These are phyloP conservation scores for Ditula angustiorana DNA, from an alignment of 2,888 invertebrate genomes.

Conservation along the genomic window DNA sequence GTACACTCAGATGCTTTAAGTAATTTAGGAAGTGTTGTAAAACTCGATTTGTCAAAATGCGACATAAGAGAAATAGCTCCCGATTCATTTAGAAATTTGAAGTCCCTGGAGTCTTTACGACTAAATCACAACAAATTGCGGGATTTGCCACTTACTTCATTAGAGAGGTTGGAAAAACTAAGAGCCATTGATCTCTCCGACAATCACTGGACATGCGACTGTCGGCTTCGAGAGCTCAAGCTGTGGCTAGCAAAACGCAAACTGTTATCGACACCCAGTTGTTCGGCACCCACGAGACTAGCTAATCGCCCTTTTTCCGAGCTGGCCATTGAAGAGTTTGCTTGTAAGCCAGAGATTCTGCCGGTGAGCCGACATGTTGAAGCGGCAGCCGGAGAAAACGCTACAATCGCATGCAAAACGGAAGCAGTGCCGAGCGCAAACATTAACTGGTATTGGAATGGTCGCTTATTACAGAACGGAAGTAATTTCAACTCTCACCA, in stretches of 20 bases:
- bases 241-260: constrained; percentile 92
- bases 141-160: constrained; percentile 89
- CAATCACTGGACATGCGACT: constrained; percentile 96
- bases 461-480: constrained; percentile 90
- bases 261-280: constrained; percentile 91
- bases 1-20: constrained; percentile 91
- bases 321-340: constrained; percentile 92
- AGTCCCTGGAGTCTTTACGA: constrained; percentile 91
- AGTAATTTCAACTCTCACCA: constrained; percentile 92
- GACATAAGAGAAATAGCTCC: constrained; percentile 92
- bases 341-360: constrained; percentile 93
- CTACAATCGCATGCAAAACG: constrained; percentile 92
- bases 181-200: constrained; percentile 94
- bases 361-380: constrained; percentile 91
- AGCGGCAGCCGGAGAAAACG: constrained; percentile 93
- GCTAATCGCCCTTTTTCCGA: constrained; percentile 91
- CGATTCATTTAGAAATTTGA: constrained; percentile 89
- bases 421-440: constrained; percentile 92
- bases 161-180: constrained; percentile 90
- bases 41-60: constrained; percentile 93
- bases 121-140: constrained; percentile 92
- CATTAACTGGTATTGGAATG: constrained; percentile 95
- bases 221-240: constrained; percentile 92
- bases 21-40: constrained; percentile 91
- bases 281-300: constrained; percentile 89